Percentiles rank a stretch among this genome's conserved stretches.
These are phyloP conservation scores for Girardia tigrina DNA, from an alignment of 2,888 invertebrate species.

Conservation along the genomic window DNA sequence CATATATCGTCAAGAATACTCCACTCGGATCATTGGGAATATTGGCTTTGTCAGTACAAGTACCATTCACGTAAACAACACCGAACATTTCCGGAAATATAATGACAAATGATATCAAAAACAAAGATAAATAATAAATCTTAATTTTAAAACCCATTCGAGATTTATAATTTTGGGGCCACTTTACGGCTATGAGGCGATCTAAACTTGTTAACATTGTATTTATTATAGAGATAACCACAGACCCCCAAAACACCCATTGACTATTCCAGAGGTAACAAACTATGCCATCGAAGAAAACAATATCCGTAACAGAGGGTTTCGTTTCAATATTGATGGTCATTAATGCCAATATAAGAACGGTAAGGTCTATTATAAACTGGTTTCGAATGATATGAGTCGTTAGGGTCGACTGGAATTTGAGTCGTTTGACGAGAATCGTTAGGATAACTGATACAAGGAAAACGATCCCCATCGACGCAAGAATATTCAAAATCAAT, in stretches of 20 bases:
- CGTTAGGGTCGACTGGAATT: neutral
- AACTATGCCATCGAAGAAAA: neutral
- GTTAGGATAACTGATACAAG: neutral
- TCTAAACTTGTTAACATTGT: neutral
- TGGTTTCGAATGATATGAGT: neutral
- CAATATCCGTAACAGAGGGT: neutral
- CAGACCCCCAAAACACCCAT: neutral
- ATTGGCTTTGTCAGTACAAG: neutral
- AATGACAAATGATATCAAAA: neutral
- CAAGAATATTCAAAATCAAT: neutral
- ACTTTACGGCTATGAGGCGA: neutral
- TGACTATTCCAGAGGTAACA: neutral
- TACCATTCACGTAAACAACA: neutral
- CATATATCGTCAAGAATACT: neutral
- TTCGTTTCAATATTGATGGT: neutral
- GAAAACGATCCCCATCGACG: neutral
- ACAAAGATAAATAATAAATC: neutral
- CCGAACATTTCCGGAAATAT: slow-evolving; percentile 14
- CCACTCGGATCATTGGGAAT: neutral
- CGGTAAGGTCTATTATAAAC: neutral
- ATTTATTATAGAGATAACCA: neutral
- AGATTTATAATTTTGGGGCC: neutral
- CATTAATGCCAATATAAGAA: neutral
- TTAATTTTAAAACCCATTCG: neutral
- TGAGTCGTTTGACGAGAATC: neutral